A percentile compares a stretch with the other conserved stretches of the same genome.
Evolutionary conservation across 1,140 invertebrate species (phyloP).

Genomic region (Diabrotica undecimpunctata): DNA sequence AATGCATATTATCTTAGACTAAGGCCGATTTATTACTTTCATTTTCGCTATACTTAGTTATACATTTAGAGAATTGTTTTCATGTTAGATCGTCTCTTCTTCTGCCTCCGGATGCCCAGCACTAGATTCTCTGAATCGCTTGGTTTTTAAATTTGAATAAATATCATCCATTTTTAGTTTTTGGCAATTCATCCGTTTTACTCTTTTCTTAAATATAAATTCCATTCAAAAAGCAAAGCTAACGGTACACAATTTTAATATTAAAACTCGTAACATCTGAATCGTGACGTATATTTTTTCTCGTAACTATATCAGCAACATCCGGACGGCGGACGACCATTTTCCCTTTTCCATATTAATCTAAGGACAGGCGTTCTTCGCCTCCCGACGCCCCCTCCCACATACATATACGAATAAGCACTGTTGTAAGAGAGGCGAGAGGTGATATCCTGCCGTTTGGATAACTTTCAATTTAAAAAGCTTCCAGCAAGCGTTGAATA

Average conservation of each 20-base stretch:
- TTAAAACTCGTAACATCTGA: not conserved
- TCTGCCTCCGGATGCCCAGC: too few species aligned
- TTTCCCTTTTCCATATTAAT: conserved; percentile 21
- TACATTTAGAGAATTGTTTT: too few species aligned
- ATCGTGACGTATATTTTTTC: not conserved
- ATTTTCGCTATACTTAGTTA: too few species aligned
- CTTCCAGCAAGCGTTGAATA: not conserved
- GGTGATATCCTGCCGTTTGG: not conserved
- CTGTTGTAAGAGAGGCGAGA: not conserved
- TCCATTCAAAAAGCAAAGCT: too few species aligned
- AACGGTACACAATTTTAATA: not conserved
- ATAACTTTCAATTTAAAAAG: not conserved
- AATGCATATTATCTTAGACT: too few species aligned
- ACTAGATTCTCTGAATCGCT: too few species aligned
- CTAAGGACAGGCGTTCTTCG: conserved; percentile 1
- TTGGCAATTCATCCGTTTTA: too few species aligned
- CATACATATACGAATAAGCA: conserved; percentile 15
- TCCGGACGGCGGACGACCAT: conserved; percentile 12
- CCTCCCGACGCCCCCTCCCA: conserved; percentile 5
- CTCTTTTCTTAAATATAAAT: too few species aligned
- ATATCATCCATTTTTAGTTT: too few species aligned
- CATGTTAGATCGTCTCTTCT: too few species aligned
- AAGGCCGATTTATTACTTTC: too few species aligned
- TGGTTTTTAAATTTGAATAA: too few species aligned
- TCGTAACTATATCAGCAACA: not conserved